Evolutionary conservation across 2,797 vertebrate genomes (phyloP).

Genomic region (Hoplostethus atlanticus): DNA sequence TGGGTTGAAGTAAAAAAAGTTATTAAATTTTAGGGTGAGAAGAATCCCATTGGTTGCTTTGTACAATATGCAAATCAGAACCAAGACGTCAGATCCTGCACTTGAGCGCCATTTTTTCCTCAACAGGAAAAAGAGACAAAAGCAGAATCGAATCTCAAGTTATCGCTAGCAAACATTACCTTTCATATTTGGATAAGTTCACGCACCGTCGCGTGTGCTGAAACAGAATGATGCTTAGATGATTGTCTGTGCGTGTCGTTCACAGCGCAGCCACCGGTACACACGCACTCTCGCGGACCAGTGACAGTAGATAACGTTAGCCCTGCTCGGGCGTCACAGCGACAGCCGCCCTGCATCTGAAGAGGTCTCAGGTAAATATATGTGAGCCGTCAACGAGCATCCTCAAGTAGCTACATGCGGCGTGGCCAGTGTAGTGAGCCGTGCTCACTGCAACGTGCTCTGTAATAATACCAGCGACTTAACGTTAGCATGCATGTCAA

Average conservation of each 20-base stretch:
- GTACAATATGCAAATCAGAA: conserved; percentile 88
- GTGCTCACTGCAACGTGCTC: conserved; percentile 4
- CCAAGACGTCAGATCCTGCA: conserved; percentile 91
- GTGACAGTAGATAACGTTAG: conserved; percentile 67
- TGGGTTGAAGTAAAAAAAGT: conserved; percentile 50
- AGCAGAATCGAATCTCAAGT: conserved; percentile 67
- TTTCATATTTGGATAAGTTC: neutral
- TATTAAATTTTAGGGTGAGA: conserved; percentile 53
- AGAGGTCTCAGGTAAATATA: conserved; percentile 65
- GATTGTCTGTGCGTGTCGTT: conserved; percentile 39
- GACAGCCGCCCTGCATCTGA: conserved; percentile 64
- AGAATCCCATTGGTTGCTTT: conserved; percentile 86
- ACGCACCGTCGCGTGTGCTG: neutral
- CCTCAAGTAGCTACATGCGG: conserved; percentile 31
- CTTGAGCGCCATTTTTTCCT: conserved; percentile 94
- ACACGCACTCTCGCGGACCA: conserved; percentile 68
- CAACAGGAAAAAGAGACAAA: conserved; percentile 82
- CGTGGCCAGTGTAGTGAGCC: conserved; percentile 25
- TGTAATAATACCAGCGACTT: neutral
- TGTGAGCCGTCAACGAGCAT: conserved; percentile 45
- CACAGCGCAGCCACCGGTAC: conserved; percentile 54
- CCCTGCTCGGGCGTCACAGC: conserved; percentile 59
- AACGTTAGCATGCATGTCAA: conserved; percentile 21
- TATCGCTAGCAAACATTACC: conserved; percentile 7
- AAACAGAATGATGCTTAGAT: conserved; percentile 52